Percentiles rank a stretch among this genome's conserved stretches.
Evolutionary conservation across 2,888 invertebrate species (phyloP).

Genomic region (Stomorhina lunata): DNA sequence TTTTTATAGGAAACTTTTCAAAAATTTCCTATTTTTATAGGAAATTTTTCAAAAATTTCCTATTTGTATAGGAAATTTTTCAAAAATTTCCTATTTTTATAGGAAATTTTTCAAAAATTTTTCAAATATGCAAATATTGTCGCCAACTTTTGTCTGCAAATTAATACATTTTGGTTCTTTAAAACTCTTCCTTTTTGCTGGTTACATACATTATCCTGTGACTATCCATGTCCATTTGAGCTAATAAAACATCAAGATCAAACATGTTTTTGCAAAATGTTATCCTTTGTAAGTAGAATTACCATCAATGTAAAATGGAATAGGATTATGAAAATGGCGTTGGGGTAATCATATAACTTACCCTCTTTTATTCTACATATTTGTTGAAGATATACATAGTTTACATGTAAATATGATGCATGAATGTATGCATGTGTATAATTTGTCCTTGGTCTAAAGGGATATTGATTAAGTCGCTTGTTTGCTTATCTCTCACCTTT

Average conservation of each 20-base stretch:
- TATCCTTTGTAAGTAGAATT: slow-evolving; percentile 46
- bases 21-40: too few species aligned
- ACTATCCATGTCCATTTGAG: not conserved
- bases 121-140: too few species aligned
- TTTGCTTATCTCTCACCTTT: slow-evolving; percentile 19
- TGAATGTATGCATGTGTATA: not conserved
- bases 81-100: too few species aligned
- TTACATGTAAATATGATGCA: too few species aligned
- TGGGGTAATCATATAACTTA: slow-evolving; percentile 15
- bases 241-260: slow-evolving; percentile 52
- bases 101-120: too few species aligned
- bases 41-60: too few species aligned
- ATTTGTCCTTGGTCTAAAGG: too few species aligned
- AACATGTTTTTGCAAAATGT: slow-evolving; percentile 44
- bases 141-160: slow-evolving; percentile 23
- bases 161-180: slow-evolving; percentile 18
- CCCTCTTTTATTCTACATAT: too few species aligned
- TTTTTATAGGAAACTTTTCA: too few species aligned
- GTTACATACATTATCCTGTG: not conserved
- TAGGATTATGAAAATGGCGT: slow-evolving; percentile 21
- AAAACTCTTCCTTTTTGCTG: not conserved
- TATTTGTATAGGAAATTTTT: too few species aligned
- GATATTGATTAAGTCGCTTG: slow-evolving; percentile 17
- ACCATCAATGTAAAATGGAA: slow-evolving; percentile 43
- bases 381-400: too few species aligned